Evolutionary conservation across 2,797 vertebrate genomes (phyloP).

Genomic region (Molossus molossus): DNA sequence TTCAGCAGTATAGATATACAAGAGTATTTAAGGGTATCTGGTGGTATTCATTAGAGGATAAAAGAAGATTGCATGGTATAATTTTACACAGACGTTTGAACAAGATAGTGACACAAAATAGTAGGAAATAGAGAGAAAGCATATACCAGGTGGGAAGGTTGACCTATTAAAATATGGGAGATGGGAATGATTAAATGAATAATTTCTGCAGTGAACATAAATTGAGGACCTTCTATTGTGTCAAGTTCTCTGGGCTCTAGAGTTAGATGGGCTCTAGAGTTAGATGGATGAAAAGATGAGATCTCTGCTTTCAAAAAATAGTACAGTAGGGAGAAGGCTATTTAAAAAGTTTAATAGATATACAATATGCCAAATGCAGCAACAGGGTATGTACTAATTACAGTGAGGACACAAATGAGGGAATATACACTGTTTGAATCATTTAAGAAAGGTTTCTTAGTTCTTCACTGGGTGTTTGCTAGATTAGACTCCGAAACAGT

Average conservation of each 20-base stretch:
- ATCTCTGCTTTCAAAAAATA: slow-evolving; percentile 19
- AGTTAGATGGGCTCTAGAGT: neutral
- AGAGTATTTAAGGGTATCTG: neutral
- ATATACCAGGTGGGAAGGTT: neutral
- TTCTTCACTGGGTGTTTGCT: neutral
- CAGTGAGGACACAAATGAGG: neutral
- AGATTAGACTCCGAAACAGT: neutral
- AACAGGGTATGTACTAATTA: slow-evolving; percentile 7
- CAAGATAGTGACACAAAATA: slow-evolving; percentile 1
- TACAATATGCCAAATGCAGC: neutral
- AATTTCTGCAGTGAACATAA: neutral
- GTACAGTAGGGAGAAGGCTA: neutral
- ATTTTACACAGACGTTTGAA: slow-evolving; percentile 2
- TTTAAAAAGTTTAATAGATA: neutral
- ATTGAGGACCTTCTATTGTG: neutral
- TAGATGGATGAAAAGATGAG: neutral
- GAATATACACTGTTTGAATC: neutral
- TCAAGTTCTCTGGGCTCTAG: neutral
- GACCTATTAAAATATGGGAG: neutral
- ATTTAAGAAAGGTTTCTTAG: neutral
- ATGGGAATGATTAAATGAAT: neutral
- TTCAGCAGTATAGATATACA: neutral
- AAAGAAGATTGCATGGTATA: neutral
- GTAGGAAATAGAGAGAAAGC: slow-evolving; percentile 6
- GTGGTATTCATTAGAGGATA: neutral